Evolutionary conservation across 2,113 vertebrate genomes (phyloP).

Genomic region (Macrotus californicus): DNA sequence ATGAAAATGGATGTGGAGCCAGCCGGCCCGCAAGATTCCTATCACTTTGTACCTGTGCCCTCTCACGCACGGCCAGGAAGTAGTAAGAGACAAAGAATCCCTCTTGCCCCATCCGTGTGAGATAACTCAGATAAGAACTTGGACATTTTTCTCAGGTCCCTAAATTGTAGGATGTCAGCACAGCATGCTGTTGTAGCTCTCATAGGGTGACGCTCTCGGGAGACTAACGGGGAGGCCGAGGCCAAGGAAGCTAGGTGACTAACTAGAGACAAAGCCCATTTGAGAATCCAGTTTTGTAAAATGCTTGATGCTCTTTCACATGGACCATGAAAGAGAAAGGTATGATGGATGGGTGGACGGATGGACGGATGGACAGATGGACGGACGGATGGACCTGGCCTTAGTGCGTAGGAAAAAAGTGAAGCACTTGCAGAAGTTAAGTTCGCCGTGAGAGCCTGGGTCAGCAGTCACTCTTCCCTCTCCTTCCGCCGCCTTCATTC

Average conservation of each 20-base stretch:
- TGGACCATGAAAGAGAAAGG: not conserved
- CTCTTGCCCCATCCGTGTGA: not conserved
- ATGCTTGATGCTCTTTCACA: not conserved
- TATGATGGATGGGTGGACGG: not conserved
- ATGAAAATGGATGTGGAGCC: not conserved
- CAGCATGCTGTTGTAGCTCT: not conserved
- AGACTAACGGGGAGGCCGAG: not conserved
- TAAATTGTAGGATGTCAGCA: not conserved
- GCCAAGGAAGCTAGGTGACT: not conserved
- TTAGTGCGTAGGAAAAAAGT: not conserved
- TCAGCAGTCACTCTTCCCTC: not conserved
- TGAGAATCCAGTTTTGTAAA: not conserved
- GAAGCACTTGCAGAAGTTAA: not conserved
- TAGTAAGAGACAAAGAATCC: not conserved
- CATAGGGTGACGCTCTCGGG: not conserved
- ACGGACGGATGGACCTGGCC: not conserved
- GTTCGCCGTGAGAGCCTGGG: not conserved
- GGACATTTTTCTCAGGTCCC: not conserved
- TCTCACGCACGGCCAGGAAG: not conserved
- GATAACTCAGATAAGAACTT: not conserved
- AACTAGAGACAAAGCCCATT: not conserved
- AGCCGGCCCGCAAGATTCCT: not conserved
- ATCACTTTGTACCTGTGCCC: not conserved
- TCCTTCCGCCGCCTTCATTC: not conserved
- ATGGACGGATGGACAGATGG: not conserved